These are phyloP conservation scores for Lepidiolamprologus cunningtoni DNA, from an alignment of 2,113 vertebrate species.

Conservation along the genomic window DNA sequence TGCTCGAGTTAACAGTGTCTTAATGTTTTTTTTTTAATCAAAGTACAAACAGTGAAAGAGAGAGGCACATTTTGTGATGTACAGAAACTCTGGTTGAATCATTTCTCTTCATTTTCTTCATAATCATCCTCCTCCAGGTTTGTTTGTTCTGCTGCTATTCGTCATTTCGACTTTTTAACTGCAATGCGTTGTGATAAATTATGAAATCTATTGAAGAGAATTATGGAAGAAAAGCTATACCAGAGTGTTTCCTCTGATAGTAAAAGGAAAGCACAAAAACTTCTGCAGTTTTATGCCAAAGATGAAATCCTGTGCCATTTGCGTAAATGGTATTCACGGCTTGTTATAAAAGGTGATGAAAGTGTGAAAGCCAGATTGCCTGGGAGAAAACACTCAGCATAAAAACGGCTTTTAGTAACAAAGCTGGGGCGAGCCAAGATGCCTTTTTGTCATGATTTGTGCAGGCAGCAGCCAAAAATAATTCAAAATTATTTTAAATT, in stretches of 20 bases:
- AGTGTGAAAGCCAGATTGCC: neutral
- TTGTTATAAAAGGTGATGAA: constrained; percentile 30
- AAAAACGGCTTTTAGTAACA: neutral
- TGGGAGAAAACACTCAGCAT: neutral
- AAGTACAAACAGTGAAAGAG: neutral
- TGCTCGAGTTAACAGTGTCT: neutral
- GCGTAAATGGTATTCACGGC: constrained; percentile 1
- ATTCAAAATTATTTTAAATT: neutral
- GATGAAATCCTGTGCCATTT: constrained; percentile 10
- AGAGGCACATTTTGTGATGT: neutral
- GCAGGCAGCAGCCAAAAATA: neutral
- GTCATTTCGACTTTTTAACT: neutral
- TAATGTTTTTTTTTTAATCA: neutral
- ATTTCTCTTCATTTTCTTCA: neutral
- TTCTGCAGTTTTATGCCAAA: neutral
- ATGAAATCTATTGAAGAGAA: neutral
- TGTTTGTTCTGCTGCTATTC: neutral
- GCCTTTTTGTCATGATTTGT: neutral
- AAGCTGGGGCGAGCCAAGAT: neutral
- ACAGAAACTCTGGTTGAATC: neutral
- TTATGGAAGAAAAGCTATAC: neutral
- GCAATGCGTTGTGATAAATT: neutral
- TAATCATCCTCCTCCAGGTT: neutral
- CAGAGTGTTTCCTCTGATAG: neutral
- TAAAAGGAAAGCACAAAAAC: neutral